Conservation (phyloP, 2,113 vertebrate species). For the Chascanopsetta lugubris region DNA sequence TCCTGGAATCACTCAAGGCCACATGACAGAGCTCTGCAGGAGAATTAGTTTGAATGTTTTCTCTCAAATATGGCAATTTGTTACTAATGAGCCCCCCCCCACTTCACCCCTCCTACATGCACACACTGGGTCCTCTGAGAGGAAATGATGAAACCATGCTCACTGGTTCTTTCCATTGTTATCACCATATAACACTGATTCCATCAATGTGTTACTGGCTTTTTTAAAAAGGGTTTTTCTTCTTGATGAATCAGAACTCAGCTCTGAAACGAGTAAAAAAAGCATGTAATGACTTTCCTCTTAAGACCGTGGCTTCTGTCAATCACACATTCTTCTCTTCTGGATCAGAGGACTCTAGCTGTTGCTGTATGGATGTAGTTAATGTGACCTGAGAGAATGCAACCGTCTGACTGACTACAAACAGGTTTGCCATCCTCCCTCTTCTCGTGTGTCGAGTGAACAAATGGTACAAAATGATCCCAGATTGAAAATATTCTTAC, state of each 20-base stretch:
- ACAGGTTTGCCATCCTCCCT: neutral
- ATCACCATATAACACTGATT: neutral
- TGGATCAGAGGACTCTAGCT: slow-evolving; percentile 30
- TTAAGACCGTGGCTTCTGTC: slow-evolving; percentile 15
- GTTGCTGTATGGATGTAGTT: slow-evolving; percentile 57
- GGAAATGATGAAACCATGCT: neutral
- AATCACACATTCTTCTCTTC: slow-evolving; percentile 43
- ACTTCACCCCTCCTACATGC: neutral
- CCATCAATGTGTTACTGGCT: neutral
- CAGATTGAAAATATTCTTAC: neutral
- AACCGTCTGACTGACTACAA: slow-evolving; percentile 17
- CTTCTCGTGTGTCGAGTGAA: neutral
- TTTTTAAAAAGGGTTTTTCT: slow-evolving; percentile 10
- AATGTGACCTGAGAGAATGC: slow-evolving; percentile 32
- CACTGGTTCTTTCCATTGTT: slow-evolving; percentile 7
- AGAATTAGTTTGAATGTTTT: slow-evolving; percentile 34
- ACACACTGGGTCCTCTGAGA: neutral
- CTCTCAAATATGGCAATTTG: slow-evolving; percentile 14
- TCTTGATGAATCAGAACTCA: slow-evolving; percentile 11
- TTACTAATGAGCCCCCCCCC: slow-evolving; percentile 1
- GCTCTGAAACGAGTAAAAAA: slow-evolving; percentile 14
- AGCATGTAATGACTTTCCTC: slow-evolving; percentile 36
- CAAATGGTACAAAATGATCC: neutral
- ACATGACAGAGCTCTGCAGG: slow-evolving; percentile 34
- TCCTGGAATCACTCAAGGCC: slow-evolving; percentile 21